Evolutionary conservation across 2,888 invertebrate species (phyloP), one percentile per base, ranked within the genome.

Genomic region (Brachypterus glaber): DNA sequence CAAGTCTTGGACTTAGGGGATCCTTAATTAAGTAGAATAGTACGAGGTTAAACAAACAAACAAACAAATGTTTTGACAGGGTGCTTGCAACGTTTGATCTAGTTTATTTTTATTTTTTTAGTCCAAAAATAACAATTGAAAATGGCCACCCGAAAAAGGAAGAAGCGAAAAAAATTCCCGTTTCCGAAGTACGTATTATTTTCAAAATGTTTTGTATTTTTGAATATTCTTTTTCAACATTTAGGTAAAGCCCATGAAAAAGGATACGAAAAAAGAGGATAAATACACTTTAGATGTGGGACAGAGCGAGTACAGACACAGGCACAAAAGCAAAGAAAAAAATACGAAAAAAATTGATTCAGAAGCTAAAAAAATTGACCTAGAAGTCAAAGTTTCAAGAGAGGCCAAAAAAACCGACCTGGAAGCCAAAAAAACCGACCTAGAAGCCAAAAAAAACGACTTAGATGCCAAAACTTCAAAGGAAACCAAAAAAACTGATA

Each of bases 51-150:
- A n/a, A n/a, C n/a, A n/a, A n/a, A n/a, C n/a, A n/a, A n/a, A n/a
- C n/a, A n/a, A n/a, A n/a, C n/a, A n/a, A n/a, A n/a, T n/a, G n/a
- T n/a, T n/a, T n/a, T n/a, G n/a, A n/a, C n/a, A n/a, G n/a, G n/a
- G n/a, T n/a, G n/a, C n/a, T n/a, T n/a, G n/a, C n/a, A n/a, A n/a
- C n/a, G n/a, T n/a, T n/a, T n/a, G n/a, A n/a, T n/a, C 25, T n/a
- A 25, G 18, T 21, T 21, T 7, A 16, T 41, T 24, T 17, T 31
- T n/a, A 35, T 36, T 30, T 21, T 54, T 56, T 29, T 43, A 63
- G 63, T 39, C 64, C 64, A 1, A 63, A 60, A 44, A 65, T 65
- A n/a, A 63, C 49, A 15, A 65, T 64, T 17, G 64, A 65, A 53
- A 62, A 56, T 35, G 63, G 60, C n/a, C 2, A 12, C 43, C 16